Evolutionary conservation across 2,113 vertebrate species (phyloP).

Genomic region (Dendropsophus ebraccatus): DNA sequence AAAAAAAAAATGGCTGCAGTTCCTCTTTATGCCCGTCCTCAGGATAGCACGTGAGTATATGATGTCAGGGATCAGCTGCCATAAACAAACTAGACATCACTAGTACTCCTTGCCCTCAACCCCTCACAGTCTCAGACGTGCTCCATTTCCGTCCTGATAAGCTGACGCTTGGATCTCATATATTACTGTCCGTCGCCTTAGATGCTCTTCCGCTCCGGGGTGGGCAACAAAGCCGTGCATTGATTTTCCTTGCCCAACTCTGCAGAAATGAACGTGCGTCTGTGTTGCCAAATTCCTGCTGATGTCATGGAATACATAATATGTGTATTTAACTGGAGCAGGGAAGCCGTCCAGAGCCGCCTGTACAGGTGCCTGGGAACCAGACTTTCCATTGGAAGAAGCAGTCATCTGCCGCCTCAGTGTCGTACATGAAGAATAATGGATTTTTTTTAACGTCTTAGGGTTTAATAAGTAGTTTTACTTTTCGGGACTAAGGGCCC

Average conservation of each 20-base stretch:
- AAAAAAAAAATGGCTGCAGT: too few species aligned
- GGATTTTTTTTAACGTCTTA: background rate
- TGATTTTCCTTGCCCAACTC: slow-evolving; percentile 24
- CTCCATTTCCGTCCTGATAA: background rate
- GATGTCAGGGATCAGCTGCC: too few species aligned
- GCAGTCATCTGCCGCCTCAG: background rate
- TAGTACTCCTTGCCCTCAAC: background rate
- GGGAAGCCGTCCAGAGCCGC: background rate
- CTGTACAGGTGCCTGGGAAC: slow-evolving; percentile 16
- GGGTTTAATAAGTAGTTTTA: background rate
- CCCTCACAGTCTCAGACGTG: too few species aligned
- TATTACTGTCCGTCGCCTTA: background rate
- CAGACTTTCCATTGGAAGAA: background rate
- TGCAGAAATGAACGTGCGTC: slow-evolving; percentile 21
- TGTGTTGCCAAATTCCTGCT: slow-evolving; percentile 37
- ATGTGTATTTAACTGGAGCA: slow-evolving; percentile 20
- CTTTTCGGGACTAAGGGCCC: background rate
- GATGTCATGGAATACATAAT: slow-evolving; percentile 36
- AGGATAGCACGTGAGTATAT: too few species aligned
- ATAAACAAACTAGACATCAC: too few species aligned
- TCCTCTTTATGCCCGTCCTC: too few species aligned
- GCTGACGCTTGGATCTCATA: background rate
- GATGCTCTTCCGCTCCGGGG: background rate
- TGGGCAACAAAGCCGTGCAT: slow-evolving; percentile 15
- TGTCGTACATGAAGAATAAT: background rate